phyloP scores from a whole-genome alignment of 2,113 vertebrate genomes.

The Reinhardtius hippoglossoides region DNA sequence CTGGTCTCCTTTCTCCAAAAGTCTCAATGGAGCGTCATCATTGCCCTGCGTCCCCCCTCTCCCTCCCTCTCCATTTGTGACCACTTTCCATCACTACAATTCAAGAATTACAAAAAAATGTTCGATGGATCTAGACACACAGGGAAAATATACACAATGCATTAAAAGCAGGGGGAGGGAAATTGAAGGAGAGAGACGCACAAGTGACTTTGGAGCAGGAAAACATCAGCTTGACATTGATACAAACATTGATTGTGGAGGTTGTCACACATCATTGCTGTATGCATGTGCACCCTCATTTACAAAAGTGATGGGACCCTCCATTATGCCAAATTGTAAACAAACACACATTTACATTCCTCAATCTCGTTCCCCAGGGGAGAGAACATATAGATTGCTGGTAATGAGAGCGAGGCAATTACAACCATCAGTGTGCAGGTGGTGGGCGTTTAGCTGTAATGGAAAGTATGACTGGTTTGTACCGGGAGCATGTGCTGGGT shows the following conservation, averaged over 20 bases:
- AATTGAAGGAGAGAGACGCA: slow-evolving; percentile 24
- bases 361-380: slow-evolving; percentile 50
- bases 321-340: slow-evolving; percentile 68
- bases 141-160: slow-evolving; percentile 40
- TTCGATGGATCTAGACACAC: slow-evolving; percentile 33
- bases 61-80: slow-evolving; percentile 25
- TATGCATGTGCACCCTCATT: slow-evolving; percentile 33
- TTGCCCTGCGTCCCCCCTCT: slow-evolving; percentile 24
- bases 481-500: slow-evolving; percentile 22
- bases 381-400: slow-evolving; percentile 50
- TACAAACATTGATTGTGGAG: slow-evolving; percentile 40
- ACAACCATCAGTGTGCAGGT: slow-evolving; percentile 57
- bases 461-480: slow-evolving; percentile 30
- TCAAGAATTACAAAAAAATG: slow-evolving; percentile 46
- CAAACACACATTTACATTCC: slow-evolving; percentile 48
- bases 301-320: slow-evolving; percentile 44
- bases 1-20: slow-evolving; percentile 12
- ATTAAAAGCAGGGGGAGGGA: slow-evolving; percentile 31
- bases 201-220: slow-evolving; percentile 25
- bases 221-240: slow-evolving; percentile 51
- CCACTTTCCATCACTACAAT: slow-evolving; percentile 51
- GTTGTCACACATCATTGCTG: slow-evolving; percentile 46
- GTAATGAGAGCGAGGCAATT: slow-evolving; percentile 58
- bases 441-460: slow-evolving; percentile 51
- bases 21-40: slow-evolving; percentile 19